Evolutionary conservation across 2,797 vertebrate species (phyloP).

Genomic region (Otolemur crassicaudatus): DNA sequence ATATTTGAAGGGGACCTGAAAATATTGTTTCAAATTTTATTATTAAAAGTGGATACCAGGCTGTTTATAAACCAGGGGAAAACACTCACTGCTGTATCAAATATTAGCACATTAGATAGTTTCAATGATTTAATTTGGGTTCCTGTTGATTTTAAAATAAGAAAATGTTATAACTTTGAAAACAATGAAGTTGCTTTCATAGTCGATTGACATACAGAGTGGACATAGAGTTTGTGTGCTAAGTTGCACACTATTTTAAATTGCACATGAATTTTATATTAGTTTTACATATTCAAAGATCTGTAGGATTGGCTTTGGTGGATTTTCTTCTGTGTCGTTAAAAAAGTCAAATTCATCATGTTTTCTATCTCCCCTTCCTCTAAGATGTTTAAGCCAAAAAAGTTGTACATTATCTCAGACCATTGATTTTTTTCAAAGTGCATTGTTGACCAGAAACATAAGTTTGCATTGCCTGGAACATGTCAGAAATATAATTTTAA

Average conservation of each 20-base stretch:
- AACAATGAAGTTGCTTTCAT: not conserved
- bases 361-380: not conserved
- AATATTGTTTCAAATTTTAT: not conserved
- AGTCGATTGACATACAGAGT: not conserved
- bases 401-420: not conserved
- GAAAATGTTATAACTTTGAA: constrained; percentile 21
- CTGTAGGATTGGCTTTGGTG: not conserved
- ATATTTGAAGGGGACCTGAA: not conserved
- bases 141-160: constrained; percentile 19
- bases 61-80: not conserved
- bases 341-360: not conserved
- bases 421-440: not conserved
- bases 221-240: too few species aligned
- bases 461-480: not conserved
- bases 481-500: not conserved
- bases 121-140: not conserved
- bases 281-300: not conserved
- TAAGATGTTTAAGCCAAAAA: not conserved
- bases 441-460: not conserved
- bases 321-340: not conserved
- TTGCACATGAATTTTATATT: too few species aligned
- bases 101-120: not conserved
- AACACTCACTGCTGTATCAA: not conserved
- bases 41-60: not conserved
- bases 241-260: too few species aligned